Base-by-base conservation (phyloP, 2,797 vertebrate species). In the Gymnocypris eckloni region DNA sequence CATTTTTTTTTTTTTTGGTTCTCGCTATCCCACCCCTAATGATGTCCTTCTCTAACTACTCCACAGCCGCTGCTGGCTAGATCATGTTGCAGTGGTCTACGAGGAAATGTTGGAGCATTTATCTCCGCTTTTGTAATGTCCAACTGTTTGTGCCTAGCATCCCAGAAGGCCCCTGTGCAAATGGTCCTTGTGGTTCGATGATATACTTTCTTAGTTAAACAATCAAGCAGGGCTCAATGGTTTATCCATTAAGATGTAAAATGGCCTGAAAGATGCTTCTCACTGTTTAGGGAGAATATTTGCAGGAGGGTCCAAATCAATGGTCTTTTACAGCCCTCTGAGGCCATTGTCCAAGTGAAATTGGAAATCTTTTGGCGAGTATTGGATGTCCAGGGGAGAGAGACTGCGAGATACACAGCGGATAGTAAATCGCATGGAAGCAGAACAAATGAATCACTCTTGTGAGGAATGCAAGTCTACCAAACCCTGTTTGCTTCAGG, bases 211-310 rank as follows among this genome's bases (percentile, higher is more conserved):
- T 87, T 90, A 85, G 90, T 92, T 91, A 94, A 93, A 92, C 92
- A 94, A 94, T 94, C 93, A 93, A 89, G 87, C 59, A 54, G 87
- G 91, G 90, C 91, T 93, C 92, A 91, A 92, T 94, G 91, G 90
- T 67, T 41, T 84, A 91, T 90, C 89, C 90, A 93, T 94, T 93
- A 93, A 92, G 91, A 93, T 92, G 88, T 93, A 93, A 92, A 92
- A 93, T 91, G 87, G 90, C 89, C 82, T 87, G 89, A 89, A 88
- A 92, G 92, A 92, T 91, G 67, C 86, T 86, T 79, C 83, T 87
- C 79, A 84, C 86, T 88, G 87, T 81, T 88, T 84, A 86, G 87
- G 86, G 81, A 82, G 87, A 89, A 89, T 90, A 88, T 89, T 89
- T 90, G 88, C 86, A 87, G 78, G 86, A 91, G 89, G 89, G 82